A percentile compares a stretch with the other conserved stretches of the same genome.
Conservation (phyloP, 2,797 vertebrate species). For the Microctenopoma lineatum region DNA sequence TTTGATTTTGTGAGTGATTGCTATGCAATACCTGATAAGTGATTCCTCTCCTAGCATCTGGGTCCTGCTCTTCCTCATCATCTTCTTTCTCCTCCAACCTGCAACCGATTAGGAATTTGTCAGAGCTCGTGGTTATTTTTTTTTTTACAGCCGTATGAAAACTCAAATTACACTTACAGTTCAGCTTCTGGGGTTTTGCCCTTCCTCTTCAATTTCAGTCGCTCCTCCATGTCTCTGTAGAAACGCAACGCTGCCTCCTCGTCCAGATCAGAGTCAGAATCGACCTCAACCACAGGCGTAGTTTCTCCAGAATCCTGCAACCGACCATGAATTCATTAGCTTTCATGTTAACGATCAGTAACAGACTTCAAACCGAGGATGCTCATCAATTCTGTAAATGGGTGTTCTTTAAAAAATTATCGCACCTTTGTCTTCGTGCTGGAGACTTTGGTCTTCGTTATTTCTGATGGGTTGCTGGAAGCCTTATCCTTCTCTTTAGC, state of each 20-base stretch:
- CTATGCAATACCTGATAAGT: constrained; percentile 88
- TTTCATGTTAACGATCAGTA: not conserved
- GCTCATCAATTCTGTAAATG: not conserved
- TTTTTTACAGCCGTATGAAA: not conserved
- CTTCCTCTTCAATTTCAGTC: constrained; percentile 88
- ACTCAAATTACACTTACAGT: constrained; percentile 65
- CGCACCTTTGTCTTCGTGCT: constrained; percentile 69
- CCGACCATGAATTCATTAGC: not conserved
- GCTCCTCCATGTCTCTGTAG: constrained; percentile 85
- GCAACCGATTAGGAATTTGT: constrained; percentile 36
- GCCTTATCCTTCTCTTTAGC: constrained; percentile 53
- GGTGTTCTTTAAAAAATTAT: not conserved
- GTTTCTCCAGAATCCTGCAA: constrained; percentile 61
- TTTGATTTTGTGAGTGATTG: not conserved
- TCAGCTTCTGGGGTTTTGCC: constrained; percentile 46
- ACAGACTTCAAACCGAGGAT: not conserved
- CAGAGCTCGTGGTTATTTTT: constrained; percentile 1
- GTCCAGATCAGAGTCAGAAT: constrained; percentile 79
- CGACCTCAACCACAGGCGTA: constrained; percentile 35
- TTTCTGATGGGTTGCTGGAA: constrained; percentile 31
- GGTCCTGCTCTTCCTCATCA: constrained; percentile 66
- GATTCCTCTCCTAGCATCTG: constrained; percentile 90
- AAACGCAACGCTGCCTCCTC: constrained; percentile 87
- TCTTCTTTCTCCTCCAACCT: constrained; percentile 61
- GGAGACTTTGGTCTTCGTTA: constrained; percentile 63